These are phyloP conservation scores for Chloroceryle aenea DNA, from an alignment of 2,113 vertebrate genomes.

Conservation along the genomic window DNA sequence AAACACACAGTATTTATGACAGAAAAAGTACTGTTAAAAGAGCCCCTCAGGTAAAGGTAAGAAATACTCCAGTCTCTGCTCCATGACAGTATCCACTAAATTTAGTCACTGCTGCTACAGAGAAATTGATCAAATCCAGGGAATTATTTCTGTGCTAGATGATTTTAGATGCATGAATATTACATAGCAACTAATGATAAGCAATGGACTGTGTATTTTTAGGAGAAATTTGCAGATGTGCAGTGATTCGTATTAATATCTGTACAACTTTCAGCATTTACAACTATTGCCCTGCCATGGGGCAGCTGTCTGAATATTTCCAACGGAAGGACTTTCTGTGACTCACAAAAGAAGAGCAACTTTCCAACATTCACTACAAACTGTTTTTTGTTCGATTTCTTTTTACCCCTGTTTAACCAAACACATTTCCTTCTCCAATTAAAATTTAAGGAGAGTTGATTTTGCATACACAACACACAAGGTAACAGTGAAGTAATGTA, in stretches of 20 bases:
- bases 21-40: neutral
- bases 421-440: slow-evolving; percentile 55
- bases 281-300: neutral
- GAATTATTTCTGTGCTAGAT: neutral
- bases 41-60: slow-evolving; percentile 21
- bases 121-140: slow-evolving; percentile 20
- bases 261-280: neutral
- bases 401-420: slow-evolving; percentile 1
- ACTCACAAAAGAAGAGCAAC: neutral
- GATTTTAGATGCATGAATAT: slow-evolving; percentile 33
- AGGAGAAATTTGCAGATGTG: slow-evolving; percentile 28
- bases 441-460: slow-evolving; percentile 52
- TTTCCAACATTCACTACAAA: neutral
- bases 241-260: neutral
- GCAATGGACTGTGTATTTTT: neutral
- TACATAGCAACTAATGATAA: slow-evolving; percentile 46
- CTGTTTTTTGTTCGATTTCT: neutral
- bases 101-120: neutral
- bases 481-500: neutral
- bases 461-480: neutral
- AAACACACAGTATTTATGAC: slow-evolving; percentile 4
- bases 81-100: neutral
- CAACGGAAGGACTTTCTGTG: neutral
- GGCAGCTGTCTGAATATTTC: neutral
- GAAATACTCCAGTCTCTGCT: neutral